These are phyloP conservation scores for Drosophila picticornis DNA, from an alignment of 2,888 invertebrate species.

Conservation along the genomic window DNA sequence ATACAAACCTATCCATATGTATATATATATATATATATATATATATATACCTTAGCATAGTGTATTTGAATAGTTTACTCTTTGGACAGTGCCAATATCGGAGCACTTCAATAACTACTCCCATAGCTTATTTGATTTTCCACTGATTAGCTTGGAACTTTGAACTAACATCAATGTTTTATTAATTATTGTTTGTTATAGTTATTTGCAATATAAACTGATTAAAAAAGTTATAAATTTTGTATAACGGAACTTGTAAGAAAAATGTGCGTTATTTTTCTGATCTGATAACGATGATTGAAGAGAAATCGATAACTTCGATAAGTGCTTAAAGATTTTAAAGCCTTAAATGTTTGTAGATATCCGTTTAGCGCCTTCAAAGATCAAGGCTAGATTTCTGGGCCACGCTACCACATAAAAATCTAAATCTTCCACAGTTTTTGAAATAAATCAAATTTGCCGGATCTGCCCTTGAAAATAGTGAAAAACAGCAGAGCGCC, in stretches of 20 bases:
- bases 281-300: neutral
- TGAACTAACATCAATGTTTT: conserved; percentile 35
- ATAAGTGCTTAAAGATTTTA: neutral
- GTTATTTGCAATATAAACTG: conserved; percentile 68
- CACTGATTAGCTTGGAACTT: conserved; percentile 52
- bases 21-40: neutral
- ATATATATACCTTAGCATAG: conserved; percentile 23
- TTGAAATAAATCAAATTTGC: no score
- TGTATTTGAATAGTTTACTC: conserved; percentile 27
- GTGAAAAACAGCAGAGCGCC: neutral
- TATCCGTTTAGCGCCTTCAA: neutral
- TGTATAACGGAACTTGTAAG: conserved; percentile 39
- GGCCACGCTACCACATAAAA: no score
- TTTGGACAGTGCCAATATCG: conserved; percentile 43
- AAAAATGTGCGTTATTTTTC: neutral
- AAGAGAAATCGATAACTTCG: neutral
- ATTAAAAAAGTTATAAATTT: conserved; percentile 64
- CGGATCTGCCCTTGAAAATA: neutral
- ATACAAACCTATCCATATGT: neutral
- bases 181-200: conserved; percentile 63
- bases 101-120: conserved; percentile 5
- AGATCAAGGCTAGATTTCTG: neutral
- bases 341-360: neutral
- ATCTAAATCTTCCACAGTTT: no score
- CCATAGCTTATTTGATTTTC: conserved; percentile 6